These are phyloP conservation scores for Bufo bufo DNA, from an alignment of 2,113 vertebrate genomes.

Conservation along the genomic window DNA sequence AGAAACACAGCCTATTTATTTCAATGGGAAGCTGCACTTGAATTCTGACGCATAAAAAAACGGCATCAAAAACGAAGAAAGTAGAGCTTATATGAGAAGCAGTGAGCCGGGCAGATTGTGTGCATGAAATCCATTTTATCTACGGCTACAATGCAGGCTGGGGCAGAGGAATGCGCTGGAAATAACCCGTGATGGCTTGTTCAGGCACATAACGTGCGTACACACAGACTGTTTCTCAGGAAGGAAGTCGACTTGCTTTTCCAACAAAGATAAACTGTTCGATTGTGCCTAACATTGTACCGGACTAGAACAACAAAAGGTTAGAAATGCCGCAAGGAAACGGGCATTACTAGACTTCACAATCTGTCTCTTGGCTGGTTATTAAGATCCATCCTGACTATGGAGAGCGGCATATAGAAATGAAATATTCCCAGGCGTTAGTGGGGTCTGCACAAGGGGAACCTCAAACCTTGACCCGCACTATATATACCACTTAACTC, in stretches of 20 bases:
- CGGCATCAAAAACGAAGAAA: background rate
- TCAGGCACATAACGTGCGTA: slow-evolving; percentile 20
- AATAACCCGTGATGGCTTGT: background rate
- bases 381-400: background rate
- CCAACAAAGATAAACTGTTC: slow-evolving; percentile 53
- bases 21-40: too few species aligned
- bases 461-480: too few species aligned
- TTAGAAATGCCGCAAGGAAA: slow-evolving; percentile 33
- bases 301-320: slow-evolving; percentile 24
- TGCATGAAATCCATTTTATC: slow-evolving; percentile 14
- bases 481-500: too few species aligned
- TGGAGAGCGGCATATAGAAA: background rate
- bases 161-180: background rate
- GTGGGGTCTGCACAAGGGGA: background rate
- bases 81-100: background rate
- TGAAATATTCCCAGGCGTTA: background rate
- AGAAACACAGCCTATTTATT: too few species aligned
- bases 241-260: slow-evolving; percentile 55
- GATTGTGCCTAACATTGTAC: slow-evolving; percentile 41
- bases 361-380: background rate
- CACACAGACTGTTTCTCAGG: slow-evolving; percentile 45
- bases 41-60: too few species aligned
- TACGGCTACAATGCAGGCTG: background rate
- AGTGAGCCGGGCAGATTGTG: background rate
- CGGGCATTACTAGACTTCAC: background rate